Evolutionary conservation across 2,113 vertebrate genomes (phyloP), one percentile per base, ranked within the genome.

Genomic region (Motacilla tschutschensis): DNA sequence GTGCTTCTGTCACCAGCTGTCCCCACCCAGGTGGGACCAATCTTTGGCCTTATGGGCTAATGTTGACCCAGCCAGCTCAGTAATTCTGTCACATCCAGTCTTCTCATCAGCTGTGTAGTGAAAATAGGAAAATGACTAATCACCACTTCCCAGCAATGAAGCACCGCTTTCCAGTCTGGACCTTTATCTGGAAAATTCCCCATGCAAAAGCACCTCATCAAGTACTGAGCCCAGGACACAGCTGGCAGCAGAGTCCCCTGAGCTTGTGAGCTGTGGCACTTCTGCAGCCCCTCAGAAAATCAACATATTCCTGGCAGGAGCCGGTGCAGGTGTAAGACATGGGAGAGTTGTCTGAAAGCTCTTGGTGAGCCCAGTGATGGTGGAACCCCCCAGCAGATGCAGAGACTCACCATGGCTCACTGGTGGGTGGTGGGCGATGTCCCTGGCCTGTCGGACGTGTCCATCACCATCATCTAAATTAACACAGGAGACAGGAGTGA

Each of bases 371-470:
- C 31, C 41, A 54, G 57, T 8, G 57, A 0, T 4, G 50, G 17
- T 17, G 59, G 17, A 36, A n/a, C 4, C 59, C 31, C 26, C 24
- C 5, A 5, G 63, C 38, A 79, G 50, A 9, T 0, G 22, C 28
- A 79, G 22, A 79, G 22, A 89, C 94, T 91, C 70, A 94, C 94
- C 85, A 0, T 41, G 92, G 46, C 65, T 62, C 1, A 7, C n/a
- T 0, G 51, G 75, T 1, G 47, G 21, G 75, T 28, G 94, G 28
- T 6, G 94, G 9, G 35, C 91, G 11, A 87, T 4, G 20, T 95
- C 94, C 59, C 94, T 85, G 85, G 55, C 93, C 85, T 79, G 85
- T 9, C 94, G 91, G 44, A 89, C 22, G 0, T 66, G 93, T 28
- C 77, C n/a, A 9, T 26, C 65, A 17, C 41, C 85, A 6, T 74